These are phyloP conservation scores for Griposia aprilina DNA, from an alignment of 2,888 invertebrate genomes.

Conservation along the genomic window DNA sequence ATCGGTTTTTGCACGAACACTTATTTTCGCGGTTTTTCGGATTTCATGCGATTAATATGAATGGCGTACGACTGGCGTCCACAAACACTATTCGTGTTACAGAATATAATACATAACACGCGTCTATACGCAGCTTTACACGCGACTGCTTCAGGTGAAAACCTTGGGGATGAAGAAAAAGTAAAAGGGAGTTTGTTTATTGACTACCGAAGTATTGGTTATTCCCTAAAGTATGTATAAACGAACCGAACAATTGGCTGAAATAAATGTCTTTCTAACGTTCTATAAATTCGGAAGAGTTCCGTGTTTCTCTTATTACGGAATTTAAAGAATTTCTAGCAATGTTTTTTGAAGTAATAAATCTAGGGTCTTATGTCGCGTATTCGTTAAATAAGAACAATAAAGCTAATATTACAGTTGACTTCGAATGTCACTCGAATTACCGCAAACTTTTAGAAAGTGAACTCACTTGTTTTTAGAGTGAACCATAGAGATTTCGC, in stretches of 20 bases:
- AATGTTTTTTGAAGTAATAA: conserved; percentile 50
- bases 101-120: neutral
- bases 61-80: no score
- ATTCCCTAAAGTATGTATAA: conserved; percentile 58
- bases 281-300: conserved; percentile 39
- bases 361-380: conserved; percentile 6
- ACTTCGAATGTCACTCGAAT: no score
- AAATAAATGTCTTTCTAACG: conserved; percentile 47
- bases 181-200: conserved; percentile 54
- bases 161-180: conserved; percentile 14
- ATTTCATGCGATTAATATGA: no score
- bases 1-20: no score
- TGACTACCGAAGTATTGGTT: conserved; percentile 62
- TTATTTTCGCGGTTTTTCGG: no score
- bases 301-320: conserved; percentile 28
- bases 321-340: conserved; percentile 35
- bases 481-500: neutral
- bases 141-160: neutral
- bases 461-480: neutral
- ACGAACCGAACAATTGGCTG: conserved; percentile 46
- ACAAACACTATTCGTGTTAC: neutral
- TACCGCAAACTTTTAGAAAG: neutral
- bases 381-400: neutral
- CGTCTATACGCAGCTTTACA: neutral
- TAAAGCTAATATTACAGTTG: neutral